Evolutionary conservation across 2,797 vertebrate genomes (phyloP).

Genomic region (Sebastes matsubarae): DNA sequence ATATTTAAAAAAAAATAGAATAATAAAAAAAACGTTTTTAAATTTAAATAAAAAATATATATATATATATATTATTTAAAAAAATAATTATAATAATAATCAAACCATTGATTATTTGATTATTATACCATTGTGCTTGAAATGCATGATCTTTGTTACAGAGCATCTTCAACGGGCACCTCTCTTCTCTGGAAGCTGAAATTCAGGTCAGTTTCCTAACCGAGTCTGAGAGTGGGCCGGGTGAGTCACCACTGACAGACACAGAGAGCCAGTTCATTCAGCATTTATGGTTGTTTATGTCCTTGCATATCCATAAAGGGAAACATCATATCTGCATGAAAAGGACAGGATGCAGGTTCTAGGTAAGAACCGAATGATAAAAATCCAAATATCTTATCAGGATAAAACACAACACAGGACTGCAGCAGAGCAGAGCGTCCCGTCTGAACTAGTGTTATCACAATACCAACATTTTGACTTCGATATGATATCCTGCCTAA

Average conservation of each 20-base stretch:
- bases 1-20: no score
- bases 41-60: no score
- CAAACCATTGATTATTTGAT: no score
- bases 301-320: slow-evolving; percentile 16
- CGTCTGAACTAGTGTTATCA: no score
- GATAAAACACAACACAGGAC: not conserved
- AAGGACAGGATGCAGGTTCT: not conserved
- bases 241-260: slow-evolving; percentile 34
- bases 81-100: no score
- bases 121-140: no score
- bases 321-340: slow-evolving; percentile 2
- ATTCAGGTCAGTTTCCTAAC: slow-evolving; percentile 50
- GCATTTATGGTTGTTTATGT: slow-evolving; percentile 28
- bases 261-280: slow-evolving; percentile 38
- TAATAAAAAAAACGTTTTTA: no score
- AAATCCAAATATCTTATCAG: not conserved
- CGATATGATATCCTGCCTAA: no score
- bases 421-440: not conserved
- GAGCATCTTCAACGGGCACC: not conserved
- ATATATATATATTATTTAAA: no score
- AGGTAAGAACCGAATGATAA: not conserved
- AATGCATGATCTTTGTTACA: no score
- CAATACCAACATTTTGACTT: no score
- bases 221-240: slow-evolving; percentile 25
- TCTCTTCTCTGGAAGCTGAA: slow-evolving; percentile 8